A percentile compares a stretch with the other conserved stretches of the same genome.
phyloP scores from a whole-genome alignment of 2,113 vertebrate species.

The Hemicordylus capensis region DNA sequence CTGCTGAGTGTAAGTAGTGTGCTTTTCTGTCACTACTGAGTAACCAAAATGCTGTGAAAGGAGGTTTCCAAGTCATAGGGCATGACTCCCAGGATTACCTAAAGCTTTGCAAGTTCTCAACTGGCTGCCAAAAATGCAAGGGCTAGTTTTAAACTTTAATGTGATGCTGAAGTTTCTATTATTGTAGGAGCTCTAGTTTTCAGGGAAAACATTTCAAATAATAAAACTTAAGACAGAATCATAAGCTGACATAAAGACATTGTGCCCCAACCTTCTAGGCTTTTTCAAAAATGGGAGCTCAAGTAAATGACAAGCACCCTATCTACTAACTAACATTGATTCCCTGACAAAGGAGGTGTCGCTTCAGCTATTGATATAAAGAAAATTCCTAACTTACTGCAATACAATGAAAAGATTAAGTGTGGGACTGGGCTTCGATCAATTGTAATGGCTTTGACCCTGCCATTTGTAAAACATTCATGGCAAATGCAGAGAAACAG shows the following conservation, averaged over 20 bases:
- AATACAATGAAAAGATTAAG: accelerated
- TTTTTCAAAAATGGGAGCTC: not conserved
- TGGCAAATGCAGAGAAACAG: slow-evolving; percentile 63
- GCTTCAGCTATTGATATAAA: not conserved
- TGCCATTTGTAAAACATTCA: slow-evolving; percentile 49
- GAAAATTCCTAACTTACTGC: not conserved
- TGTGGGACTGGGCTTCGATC: slow-evolving; percentile 27
- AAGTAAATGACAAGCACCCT: not conserved
- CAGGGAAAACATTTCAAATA: too few relatives aligned
- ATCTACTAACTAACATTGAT: not conserved
- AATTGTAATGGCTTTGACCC: slow-evolving; percentile 31
- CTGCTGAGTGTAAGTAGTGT: not conserved
- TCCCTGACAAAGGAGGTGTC: not conserved
- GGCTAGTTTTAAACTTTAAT: not conserved
- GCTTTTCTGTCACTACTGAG: not conserved
- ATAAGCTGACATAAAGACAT: too few relatives aligned
- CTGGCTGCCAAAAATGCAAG: not conserved
- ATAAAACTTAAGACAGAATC: too few relatives aligned
- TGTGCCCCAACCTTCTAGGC: not conserved
- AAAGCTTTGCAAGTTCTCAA: not conserved
- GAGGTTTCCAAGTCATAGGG: not conserved
- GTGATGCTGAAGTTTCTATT: not conserved
- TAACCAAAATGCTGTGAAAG: too few relatives aligned
- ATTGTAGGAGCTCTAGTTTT: too few relatives aligned
- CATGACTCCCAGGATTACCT: not conserved